Evolutionary conservation across 2,113 vertebrate genomes (phyloP), one percentile per base, ranked within the genome.

Genomic region (Phaetusa simplex): DNA sequence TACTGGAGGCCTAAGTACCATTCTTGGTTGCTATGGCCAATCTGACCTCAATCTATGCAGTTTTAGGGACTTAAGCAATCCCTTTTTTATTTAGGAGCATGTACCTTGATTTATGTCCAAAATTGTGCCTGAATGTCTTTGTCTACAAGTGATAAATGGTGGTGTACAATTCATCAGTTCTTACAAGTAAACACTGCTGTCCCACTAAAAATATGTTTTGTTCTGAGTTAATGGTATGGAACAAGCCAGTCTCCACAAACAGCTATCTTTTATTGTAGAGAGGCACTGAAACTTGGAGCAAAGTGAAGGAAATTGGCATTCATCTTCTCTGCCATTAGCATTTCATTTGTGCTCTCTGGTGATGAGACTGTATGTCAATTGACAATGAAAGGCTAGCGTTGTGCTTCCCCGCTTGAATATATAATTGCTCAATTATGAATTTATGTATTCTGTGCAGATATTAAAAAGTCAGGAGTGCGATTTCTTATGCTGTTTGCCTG

Each of bases 161-260:
- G 95, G 92, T 72, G 82, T 98, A 95, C 97, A 95, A 98, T 98
- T 98, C 97, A 98, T 98, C 98, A 98, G 96, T 97, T 97, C 98
- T 98, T 98, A 98, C 98, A 98, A 98, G 98, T 98, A 98, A 98
- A 98, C 97, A 98, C 97, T 93, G 95, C 97, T 98, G 98, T 98
- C 98, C 97, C 97, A 96, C 98, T 98, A 98, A 98, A 98, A 98
- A 98, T 98, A 98, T 97, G 98, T 98, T 98, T 98, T 98, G 98
- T 98, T 98, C 98, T 91, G 97, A 97, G 98, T 98, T 98, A 98
- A 98, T 98, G 98, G 96, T 97, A 98, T 98, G 98, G 98, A 98
- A 98, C 98, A 96, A 97, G 97, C 97, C 97, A 97, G 97, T 97
- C 97, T 98, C 96, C 91, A 96, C 97, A 97, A 98, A 98, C 96